Evolutionary conservation across 2,888 invertebrate species (phyloP), one percentile per base, ranked within the genome.

Genomic region (Doris montereyensis): DNA sequence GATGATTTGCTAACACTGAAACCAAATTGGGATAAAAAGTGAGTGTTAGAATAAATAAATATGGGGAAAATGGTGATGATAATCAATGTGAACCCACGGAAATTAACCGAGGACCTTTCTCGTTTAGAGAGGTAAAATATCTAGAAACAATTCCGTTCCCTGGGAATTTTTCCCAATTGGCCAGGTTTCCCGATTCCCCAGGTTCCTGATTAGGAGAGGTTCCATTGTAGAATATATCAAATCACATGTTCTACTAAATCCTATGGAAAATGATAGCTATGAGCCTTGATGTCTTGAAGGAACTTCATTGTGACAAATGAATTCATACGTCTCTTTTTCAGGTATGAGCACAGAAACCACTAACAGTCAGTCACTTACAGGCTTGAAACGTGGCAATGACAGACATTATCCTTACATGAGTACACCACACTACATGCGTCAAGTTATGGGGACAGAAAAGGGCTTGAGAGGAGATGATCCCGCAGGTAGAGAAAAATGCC

Each of bases 361-460:
- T 34, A 86, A 87, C 8, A 88, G 85, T 84, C 88, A 88, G 81
- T 86, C 86, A 62, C 85, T 89, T 77, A 84, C 85, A 74, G 88
- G 87, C 26, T 41, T 85, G 79, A 87, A 85, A 80, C 81, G 85
- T 52, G 82, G 83, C 0, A 83, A 84, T 71, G 86, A 86, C 60
- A 81, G 80, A 77, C 84, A 83, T 41, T 85, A 88, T 82, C 86
- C 90, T 1, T 91, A 90, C 80, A 78, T 87, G n/a, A 90, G 90
- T 81, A 90, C 90, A 17, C 82, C 88, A 17, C 87, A 88, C 52
- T 90, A 88, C 76, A 83, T 90, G 28, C 80, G 91, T 57, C 89
- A 90, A 82, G 82, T 86, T 78, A 86, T 85, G n/a, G 90, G 90
- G 1, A 83, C 86, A 62, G 90, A 90, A 82, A 90, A 87, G 80